These are phyloP conservation scores for Oophaga sylvatica DNA, from an alignment of 2,797 vertebrate genomes.

Conservation along the genomic window DNA sequence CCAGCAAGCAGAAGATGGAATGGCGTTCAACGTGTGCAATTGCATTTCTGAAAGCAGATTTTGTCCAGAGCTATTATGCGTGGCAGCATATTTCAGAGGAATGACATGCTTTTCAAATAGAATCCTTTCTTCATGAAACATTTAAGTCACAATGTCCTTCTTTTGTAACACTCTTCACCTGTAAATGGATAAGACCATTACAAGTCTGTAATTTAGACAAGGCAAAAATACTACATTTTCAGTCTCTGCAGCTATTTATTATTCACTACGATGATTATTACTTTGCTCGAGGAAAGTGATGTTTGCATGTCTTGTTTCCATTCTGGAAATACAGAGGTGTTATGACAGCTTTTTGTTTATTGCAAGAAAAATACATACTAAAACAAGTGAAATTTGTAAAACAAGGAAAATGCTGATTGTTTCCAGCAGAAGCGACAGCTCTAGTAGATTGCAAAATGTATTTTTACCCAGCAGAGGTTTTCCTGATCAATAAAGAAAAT, in stretches of 20 bases:
- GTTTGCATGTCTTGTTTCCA: slow-evolving; percentile 33
- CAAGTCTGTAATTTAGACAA: slow-evolving; percentile 60
- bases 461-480: background rate
- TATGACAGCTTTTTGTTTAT: slow-evolving; percentile 42
- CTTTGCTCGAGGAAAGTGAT: slow-evolving; percentile 31
- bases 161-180: slow-evolving; percentile 56
- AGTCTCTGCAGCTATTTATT: slow-evolving; percentile 41
- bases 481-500: background rate
- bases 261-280: slow-evolving; percentile 27
- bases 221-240: slow-evolving; percentile 49
- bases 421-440: background rate
- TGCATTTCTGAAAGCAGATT: slow-evolving; percentile 58
- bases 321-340: slow-evolving; percentile 32
- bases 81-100: slow-evolving; percentile 63
- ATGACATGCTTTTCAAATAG: slow-evolving; percentile 61
- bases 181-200: slow-evolving; percentile 61
- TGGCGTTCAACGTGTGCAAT: slow-evolving; percentile 55
- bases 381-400: slow-evolving; percentile 32
- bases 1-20: slow-evolving; percentile 60
- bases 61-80: slow-evolving; percentile 62
- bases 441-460: background rate
- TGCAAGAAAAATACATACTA: background rate
- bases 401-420: background rate
- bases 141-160: slow-evolving; percentile 62
- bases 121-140: slow-evolving; percentile 63